Conservation (phyloP, 2,113 vertebrate species). For the Psephotus haematonotus region DNA sequence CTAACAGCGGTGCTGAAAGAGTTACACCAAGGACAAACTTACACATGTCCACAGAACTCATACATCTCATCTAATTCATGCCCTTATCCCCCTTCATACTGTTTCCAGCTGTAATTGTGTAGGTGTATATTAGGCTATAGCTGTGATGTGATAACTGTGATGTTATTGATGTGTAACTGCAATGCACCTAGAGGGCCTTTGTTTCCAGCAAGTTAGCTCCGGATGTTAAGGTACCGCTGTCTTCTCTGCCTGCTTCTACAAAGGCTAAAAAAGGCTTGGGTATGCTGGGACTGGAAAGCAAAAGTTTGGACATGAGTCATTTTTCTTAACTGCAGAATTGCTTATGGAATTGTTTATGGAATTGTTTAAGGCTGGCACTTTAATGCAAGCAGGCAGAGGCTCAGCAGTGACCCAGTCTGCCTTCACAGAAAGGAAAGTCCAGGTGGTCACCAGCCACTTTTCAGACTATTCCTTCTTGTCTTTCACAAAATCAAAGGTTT, state of each 20-base stretch:
- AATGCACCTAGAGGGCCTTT: background rate
- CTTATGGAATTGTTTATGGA: background rate
- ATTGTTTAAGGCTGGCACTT: background rate
- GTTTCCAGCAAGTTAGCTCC: background rate
- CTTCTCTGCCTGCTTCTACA: background rate
- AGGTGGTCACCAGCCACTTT: background rate
- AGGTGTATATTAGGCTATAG: background rate
- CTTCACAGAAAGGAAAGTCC: background rate
- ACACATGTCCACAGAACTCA: rapidly evolving
- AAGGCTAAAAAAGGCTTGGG: background rate
- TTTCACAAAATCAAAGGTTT: background rate
- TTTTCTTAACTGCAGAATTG: background rate
- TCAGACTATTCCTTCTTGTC: background rate
- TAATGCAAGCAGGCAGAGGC: background rate
- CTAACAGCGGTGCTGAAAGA: background rate
- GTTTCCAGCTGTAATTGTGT: background rate
- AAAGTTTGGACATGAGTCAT: background rate
- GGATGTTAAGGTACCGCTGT: background rate
- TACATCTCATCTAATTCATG: background rate
- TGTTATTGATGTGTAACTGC: background rate
- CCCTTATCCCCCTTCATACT: background rate
- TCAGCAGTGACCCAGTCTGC: background rate
- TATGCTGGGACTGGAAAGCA: background rate
- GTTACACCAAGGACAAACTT: background rate
- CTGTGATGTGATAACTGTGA: rapidly evolving